These are phyloP conservation scores for Leucophora obtusa DNA, from an alignment of 2,888 invertebrate species.

Conservation along the genomic window DNA sequence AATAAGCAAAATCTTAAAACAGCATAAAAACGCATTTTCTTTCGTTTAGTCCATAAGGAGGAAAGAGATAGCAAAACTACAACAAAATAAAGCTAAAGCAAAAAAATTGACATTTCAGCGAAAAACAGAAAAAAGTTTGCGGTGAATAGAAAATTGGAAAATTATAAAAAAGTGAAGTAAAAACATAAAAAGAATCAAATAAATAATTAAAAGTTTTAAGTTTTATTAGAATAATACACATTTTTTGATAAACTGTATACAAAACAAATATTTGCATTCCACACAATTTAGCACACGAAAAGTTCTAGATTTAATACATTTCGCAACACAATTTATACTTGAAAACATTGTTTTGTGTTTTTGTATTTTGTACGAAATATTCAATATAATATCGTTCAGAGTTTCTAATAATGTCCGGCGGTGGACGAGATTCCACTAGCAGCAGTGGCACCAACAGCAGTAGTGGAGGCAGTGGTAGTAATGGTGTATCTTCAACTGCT, in stretches of 20 bases:
- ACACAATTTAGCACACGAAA: background rate
- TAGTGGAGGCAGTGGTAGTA: constrained; percentile 64
- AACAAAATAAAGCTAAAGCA: constrained; percentile 57
- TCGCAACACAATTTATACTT: background rate
- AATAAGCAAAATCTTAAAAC: constrained; percentile 44
- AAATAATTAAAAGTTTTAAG: background rate
- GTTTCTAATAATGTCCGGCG: constrained; percentile 73
- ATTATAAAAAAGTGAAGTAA: constrained; percentile 2
- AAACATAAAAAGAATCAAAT: background rate
- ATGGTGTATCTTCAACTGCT: constrained; percentile 64
- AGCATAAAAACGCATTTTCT: constrained; percentile 37
- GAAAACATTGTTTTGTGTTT: constrained; percentile 18
- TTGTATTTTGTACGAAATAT: constrained; percentile 6
- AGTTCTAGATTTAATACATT: constrained; percentile 31
- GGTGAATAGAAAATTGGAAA: constrained; percentile 37
- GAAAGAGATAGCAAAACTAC: constrained; percentile 57
- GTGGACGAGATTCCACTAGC: constrained; percentile 70
- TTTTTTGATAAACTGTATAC: background rate
- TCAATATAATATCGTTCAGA: constrained; percentile 55
- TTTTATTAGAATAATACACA: background rate
- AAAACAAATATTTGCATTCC: background rate
- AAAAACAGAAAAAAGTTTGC: constrained; percentile 37
- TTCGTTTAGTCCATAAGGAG: constrained; percentile 38
- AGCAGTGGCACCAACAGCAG: constrained; percentile 67
- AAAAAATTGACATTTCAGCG: constrained; percentile 47